Evolutionary conservation across 2,797 vertebrate genomes (phyloP).

Genomic region (Uromys caudimaculatus): DNA sequence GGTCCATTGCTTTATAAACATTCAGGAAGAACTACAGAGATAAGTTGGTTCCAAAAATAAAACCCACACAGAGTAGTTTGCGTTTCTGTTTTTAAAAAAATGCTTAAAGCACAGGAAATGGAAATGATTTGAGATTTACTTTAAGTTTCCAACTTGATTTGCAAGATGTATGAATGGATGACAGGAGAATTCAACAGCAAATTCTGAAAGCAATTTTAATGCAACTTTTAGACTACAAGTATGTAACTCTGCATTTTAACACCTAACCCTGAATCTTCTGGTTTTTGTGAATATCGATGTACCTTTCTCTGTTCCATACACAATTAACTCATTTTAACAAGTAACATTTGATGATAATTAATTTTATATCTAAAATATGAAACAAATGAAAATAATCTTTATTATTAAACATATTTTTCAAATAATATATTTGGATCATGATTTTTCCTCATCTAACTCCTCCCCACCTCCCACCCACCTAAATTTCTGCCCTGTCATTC

Average conservation of each 20-base stretch:
- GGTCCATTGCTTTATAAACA: background rate
- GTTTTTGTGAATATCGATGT: background rate
- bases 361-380: slow-evolving; percentile 25
- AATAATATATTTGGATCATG: background rate
- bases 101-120: slow-evolving; percentile 11
- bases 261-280: background rate
- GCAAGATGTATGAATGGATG: background rate
- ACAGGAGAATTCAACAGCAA: background rate
- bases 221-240: slow-evolving; percentile 37
- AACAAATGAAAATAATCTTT: background rate
- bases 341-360: background rate
- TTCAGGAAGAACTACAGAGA: background rate
- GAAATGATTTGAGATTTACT: slow-evolving; percentile 56
- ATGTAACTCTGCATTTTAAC: background rate
- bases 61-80: background rate
- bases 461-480: too few species aligned
- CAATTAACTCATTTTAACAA: background rate
- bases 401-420: background rate
- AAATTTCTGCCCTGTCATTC: background rate
- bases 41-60: slow-evolving; percentile 47
- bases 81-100: slow-evolving; percentile 16
- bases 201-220: slow-evolving; percentile 57
- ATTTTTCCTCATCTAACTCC: background rate
- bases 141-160: slow-evolving; percentile 25
- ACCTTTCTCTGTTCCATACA: background rate